Conservation (phyloP, 2,888 invertebrate species). For the Luffia ferchaultella region DNA sequence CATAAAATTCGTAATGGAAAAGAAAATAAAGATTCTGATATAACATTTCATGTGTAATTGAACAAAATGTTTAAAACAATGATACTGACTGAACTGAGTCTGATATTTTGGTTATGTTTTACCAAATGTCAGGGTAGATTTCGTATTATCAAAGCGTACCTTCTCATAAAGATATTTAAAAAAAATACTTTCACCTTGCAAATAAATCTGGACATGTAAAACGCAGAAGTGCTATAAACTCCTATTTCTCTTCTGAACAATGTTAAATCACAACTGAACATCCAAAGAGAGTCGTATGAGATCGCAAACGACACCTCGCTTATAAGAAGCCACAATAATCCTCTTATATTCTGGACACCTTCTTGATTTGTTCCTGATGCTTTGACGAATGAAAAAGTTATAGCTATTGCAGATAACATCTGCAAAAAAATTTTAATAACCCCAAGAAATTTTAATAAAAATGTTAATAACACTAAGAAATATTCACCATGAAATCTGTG, state of each 20-base stretch:
- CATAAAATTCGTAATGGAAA: too few species aligned
- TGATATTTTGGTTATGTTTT: too few species aligned
- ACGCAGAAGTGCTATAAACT: conserved; percentile 48
- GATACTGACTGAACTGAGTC: too few species aligned
- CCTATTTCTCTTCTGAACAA: conserved; percentile 51
- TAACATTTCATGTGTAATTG: too few species aligned
- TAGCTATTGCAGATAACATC: conserved; percentile 46
- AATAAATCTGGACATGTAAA: conserved; percentile 27
- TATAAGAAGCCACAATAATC: conserved; percentile 54
- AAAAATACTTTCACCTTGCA: conserved; percentile 24
- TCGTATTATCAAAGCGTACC: too few species aligned
- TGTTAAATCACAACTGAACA: conserved; percentile 41
- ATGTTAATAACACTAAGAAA: too few species aligned
- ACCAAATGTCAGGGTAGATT: too few species aligned
- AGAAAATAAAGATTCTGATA: too few species aligned
- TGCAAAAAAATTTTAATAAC: conserved; percentile 20
- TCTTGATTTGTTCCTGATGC: conserved; percentile 46
- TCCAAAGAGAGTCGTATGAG: conserved; percentile 51
- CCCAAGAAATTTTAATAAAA: too few species aligned
- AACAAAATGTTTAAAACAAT: too few species aligned
- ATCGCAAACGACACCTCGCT: conserved; percentile 55
- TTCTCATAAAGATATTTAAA: too few species aligned
- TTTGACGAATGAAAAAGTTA: conserved; percentile 45
- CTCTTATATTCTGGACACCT: conserved; percentile 52
- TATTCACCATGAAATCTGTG: too few species aligned